Evolutionary conservation across 92 coral and sea anemone species (phyloP), one percentile per base, ranked within the genome.

Genomic region (Virgularia gustaviana): DNA sequence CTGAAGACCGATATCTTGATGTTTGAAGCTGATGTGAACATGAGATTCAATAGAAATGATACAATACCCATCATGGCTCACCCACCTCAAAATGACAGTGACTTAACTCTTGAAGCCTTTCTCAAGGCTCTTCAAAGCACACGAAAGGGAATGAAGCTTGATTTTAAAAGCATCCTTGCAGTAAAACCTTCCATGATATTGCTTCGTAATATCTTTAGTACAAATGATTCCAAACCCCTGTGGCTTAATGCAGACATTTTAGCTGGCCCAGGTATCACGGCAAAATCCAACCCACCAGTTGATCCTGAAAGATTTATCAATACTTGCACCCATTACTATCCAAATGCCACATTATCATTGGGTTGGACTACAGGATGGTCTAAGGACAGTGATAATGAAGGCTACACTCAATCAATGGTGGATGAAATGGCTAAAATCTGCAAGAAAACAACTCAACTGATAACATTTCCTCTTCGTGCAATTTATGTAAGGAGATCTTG

Each of bases 241-340:
- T 91, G 95, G 90, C 49, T 91, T 0, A 88, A 89, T 85, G 92
- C 96, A n/a, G 92, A 88, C 36, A 84, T 91, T 38, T 55, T 91
- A 10, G 41, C 22, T 49, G 95, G 95, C 3, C 96, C 96, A 12
- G 90, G 97, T 35, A 19, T 57, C 16, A 72, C 20, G 25, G 67
- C 76, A 19, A 55, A 75, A 63, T 35, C 36, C 4, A 85, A 86
- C 22, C 49, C 71, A 35, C 76, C 86, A 37, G 86, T 91, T 0
- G 79, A 91, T 81, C 77, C 91, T 30, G 33, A 20, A 1, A 49
- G 31, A 36, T 91, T 91, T 54, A 79, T 91, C 35, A 30, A 79
- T 0, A 81, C 72, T 38, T 86, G 96, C 63, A 31, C 78, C 24
- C 61, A 65, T 54, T 81, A 78, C 70, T 85, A 76, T 42, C 96